Conservation (phyloP, 2,888 invertebrate species). For the Lepidocyrtoides sp. region DNA sequence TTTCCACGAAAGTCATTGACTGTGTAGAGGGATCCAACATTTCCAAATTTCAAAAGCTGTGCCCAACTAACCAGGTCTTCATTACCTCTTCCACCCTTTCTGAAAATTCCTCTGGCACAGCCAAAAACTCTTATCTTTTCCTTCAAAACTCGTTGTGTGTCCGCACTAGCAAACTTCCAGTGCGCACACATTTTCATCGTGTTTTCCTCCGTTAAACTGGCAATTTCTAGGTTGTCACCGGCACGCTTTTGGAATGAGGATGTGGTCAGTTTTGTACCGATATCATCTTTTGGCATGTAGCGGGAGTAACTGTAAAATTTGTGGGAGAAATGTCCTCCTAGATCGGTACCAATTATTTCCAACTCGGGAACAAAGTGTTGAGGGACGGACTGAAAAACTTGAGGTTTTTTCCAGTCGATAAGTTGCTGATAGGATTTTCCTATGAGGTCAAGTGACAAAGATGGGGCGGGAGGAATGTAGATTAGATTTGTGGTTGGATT, state of each 20-base stretch:
- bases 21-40: neutral
- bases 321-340: too few species aligned
- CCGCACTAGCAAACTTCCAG: neutral
- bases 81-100: neutral
- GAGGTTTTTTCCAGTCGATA: neutral
- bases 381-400: neutral
- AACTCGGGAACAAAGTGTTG: neutral
- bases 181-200: neutral
- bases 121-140: neutral
- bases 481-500: neutral
- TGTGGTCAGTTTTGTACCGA: neutral
- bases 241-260: neutral
- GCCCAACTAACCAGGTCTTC: neutral
- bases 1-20: neutral
- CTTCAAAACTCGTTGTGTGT: neutral
- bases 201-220: neutral
- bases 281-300: neutral
- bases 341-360: neutral
- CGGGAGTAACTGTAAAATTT: too few species aligned
- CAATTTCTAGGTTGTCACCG: neutral
- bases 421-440: neutral
- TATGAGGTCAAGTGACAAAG: neutral
- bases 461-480: neutral
- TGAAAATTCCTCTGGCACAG: neutral
- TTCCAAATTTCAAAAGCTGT: neutral